Evolutionary conservation across 92 coral and sea anemone species (phyloP), one percentile per base, ranked within the genome.

Genomic region (Bergia puertoricense): DNA sequence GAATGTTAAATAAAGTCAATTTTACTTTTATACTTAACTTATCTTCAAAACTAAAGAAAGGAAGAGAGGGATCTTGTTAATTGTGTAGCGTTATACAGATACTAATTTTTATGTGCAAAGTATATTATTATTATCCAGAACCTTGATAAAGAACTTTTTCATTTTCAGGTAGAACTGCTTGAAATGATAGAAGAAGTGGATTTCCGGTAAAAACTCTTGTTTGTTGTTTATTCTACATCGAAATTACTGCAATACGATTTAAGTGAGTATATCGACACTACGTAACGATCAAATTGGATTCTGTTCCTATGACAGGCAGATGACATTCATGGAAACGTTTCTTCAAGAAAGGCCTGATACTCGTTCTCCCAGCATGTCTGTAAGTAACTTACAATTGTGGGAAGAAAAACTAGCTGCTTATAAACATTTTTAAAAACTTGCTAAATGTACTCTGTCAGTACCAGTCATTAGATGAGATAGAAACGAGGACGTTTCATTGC

Each of bases 171-270:
- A 30, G 98, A 94, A 89, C 81, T 94, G 22, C 92, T 95, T 77
- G 98, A 95, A 84, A 92, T 96, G 38, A 51, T 96, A 40, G 95
- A 90, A 54, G 94, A 91, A 39, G 81, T 96, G 57, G 94, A 96
- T 82, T 92, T 95, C 85, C 92, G 98, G 98, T 94, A 89, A 56
- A 82, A 74, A 68, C 40, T 46, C 36, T 74, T 73, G n/a, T 22
- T 39, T 22, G 15, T 41, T 43, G 9, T 46, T 37, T 23, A 4
- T 15, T 68, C 5, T 2, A 4, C 23, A 16, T 77, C 57, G 37
- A 22, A 56, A 41, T 87, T 57, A 74, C 45, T 73, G 80, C 77
- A 39, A 30, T 73, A 18, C 71, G 23, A 16, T 82, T 79, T 6
- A 54, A 5, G 1, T 11, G 10, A 86, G 20, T 18, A 18, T 10